Percentiles rank a stretch among this genome's conserved stretches.
Evolutionary conservation across 2,888 invertebrate genomes (phyloP).

Genomic region (Tetrapedia diversipes): DNA sequence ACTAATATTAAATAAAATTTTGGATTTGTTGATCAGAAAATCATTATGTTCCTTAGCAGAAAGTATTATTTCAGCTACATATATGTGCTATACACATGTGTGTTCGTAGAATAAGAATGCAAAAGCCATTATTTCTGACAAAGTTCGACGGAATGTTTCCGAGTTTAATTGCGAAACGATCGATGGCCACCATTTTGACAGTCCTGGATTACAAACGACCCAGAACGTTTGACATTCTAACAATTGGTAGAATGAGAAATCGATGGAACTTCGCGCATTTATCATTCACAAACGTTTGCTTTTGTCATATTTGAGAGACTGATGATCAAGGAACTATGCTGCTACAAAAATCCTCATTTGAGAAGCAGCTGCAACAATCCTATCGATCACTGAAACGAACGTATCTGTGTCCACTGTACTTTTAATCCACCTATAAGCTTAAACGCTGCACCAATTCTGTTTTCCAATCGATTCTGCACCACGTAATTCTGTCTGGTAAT

Average conservation of each 20-base stretch:
- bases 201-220: constrained; percentile 7
- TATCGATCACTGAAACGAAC: neutral
- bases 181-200: neutral
- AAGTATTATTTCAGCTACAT: too few species aligned
- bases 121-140: neutral
- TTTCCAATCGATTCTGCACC: neutral
- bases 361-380: neutral
- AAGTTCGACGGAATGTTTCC: neutral
- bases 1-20: too few species aligned
- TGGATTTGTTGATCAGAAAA: too few species aligned
- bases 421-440: too few species aligned
- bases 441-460: too few species aligned
- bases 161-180: neutral
- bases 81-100: too few species aligned
- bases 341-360: neutral
- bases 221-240: neutral
- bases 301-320: neutral
- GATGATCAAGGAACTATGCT: neutral
- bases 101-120: too few species aligned
- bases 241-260: constrained; percentile 21
- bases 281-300: constrained; percentile 11
- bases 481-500: neutral
- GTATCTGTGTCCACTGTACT: too few species aligned
- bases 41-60: too few species aligned
- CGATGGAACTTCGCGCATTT: constrained; percentile 7